Evolutionary conservation across 2,113 vertebrate species (phyloP).

Genomic region (Oryctolagus cuniculus): mOryCun1.1 NC_091447.1:47168001-47168500

Average conservation of each 20-base stretch:
- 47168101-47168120: neutral
- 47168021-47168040: no score
- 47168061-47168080: no score
- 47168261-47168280: no score
- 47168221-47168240: no score
- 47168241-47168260: no score
- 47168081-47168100: neutral
- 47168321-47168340: neutral
- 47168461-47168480: neutral
- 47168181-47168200: neutral
- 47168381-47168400: slow-evolving; percentile 1
- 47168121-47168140: neutral
- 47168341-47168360: neutral
- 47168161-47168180: neutral
- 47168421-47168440: neutral
- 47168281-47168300: no score
- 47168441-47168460: neutral
- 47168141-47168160: neutral
- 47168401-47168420: no score
- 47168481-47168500: neutral
- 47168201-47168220: no score
- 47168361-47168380: neutral
- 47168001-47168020: no score
- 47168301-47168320: neutral
- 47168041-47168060: no score